Evolutionary conservation across 2,797 vertebrate genomes (phyloP), one percentile per base, ranked within the genome.

Genomic region (Gallinago stenura): DNA sequence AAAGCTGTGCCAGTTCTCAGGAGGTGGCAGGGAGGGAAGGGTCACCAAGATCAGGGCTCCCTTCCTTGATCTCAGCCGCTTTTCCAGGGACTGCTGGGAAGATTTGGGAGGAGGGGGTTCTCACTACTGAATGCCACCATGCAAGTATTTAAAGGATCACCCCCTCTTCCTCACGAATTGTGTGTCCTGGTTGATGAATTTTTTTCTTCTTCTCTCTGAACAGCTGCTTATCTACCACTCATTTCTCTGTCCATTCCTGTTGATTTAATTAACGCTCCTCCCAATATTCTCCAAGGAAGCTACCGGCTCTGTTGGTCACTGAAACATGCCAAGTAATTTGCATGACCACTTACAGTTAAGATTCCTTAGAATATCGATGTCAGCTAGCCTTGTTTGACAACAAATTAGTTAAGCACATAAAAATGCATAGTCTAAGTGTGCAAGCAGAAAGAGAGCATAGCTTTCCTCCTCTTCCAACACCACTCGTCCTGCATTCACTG

Each of bases 1-100:
- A 50, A n/a, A 90, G 83, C 86, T 35, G 45, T 94, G 91, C 96
- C 96, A 97, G 95, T 21, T 82, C 91, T 21, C 64, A 0, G 56
- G 68, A 62, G 93, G 90, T 65, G 88, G 22, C 62, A 65, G 30
- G 3, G 51, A 82, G 68, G 62, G 54, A 65, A 88, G 93, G 93
- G 94, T 93, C 88, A 97, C 73, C 77, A 39, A 45, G 78, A 85
- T 28, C 75, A 68, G 25, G 0, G 60, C n/a, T 82, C 1, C 0
- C 68, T 43, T 46, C 45, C 83, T 43, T 50, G 7, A 35, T 35
- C 80, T 73, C 85, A 54, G 46, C 11, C 7, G 15, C 65, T 83
- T n/a, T 66, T 26, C 18, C 4, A 70, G 37, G 46, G 21, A 6
- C n/a, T 10, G 46, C 35, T 35, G 80, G 21, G 26, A 90, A 30